Percentiles rank a stretch among this genome's conserved stretches.
Evolutionary conservation across 1,140 invertebrate species (phyloP).

Genomic region (Drosophila murphyi): DNA sequence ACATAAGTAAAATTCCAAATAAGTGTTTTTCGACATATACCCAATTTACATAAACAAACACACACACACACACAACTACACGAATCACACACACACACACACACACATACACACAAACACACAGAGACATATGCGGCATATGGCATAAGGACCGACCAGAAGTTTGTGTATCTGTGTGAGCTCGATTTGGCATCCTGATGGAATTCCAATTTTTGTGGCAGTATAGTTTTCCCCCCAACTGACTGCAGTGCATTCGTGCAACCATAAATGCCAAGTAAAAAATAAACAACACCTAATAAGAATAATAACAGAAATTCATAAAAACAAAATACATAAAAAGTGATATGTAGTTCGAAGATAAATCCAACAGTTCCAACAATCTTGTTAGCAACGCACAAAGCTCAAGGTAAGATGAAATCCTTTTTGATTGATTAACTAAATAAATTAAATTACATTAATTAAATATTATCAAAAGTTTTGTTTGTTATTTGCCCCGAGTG

Average conservation of each 20-base stretch:
- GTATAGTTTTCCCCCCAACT: conserved; percentile 5
- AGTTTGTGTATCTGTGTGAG: conserved; percentile 22
- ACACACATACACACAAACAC: conserved; percentile 1
- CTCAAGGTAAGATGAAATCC: conserved; percentile 49
- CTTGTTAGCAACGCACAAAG: conserved; percentile 47
- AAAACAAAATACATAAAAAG: conserved; percentile 35
- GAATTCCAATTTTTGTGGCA: conserved; percentile 20
- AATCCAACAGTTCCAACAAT: conserved; percentile 19
- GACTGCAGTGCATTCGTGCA: conserved; percentile 9
- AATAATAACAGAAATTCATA: conserved; percentile 24
- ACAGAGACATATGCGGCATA: conserved; percentile 5
- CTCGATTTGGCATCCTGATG: conserved; percentile 4
- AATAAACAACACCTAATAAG: background rate
- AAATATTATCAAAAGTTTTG: no score
- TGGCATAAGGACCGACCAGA: conserved; percentile 19
- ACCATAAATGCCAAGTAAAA: conserved; percentile 7
- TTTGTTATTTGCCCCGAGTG: no score
- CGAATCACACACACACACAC: background rate
- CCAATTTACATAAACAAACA: background rate
- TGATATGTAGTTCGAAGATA: conserved; percentile 54
- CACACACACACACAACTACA: background rate
- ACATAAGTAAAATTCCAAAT: conserved; percentile 12
- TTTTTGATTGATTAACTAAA: background rate
- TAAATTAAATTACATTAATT: no score
- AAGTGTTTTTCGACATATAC: conserved; percentile 6